Base-by-base conservation (phyloP, 2,113 vertebrate genomes). In the Amblyornis subalaris region DNA sequence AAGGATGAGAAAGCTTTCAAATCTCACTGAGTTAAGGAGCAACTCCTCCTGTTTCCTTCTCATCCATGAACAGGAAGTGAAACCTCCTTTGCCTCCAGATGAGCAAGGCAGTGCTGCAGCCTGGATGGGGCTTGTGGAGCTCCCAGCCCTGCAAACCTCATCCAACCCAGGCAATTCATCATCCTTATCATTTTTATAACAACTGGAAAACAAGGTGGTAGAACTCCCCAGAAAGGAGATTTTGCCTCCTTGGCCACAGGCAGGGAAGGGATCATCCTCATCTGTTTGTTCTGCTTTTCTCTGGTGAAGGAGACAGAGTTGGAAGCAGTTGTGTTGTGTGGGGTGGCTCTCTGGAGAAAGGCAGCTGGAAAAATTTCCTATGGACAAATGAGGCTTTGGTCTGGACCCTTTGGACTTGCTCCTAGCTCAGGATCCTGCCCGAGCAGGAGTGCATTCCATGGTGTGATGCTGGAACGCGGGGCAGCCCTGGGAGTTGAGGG, bases 381-480 rank as follows among this genome's bases (percentile, higher is more conserved):
- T 19, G 31, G 44, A 4, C 1, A 26, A 31, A 36, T 2, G 9
- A 14, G 16, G 7, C 7, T 8, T 35, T 80, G 42, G 10, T 36
- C 14, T n/a, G 65, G 33, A 11, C 33, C 10, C 17, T 47, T 35
- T 60, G 71, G 33, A 26, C 13, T 70, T 23, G 9, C 0, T 64
- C 21, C 71, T 28, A 18, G 40, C 7, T 85, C 29, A 23, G 73
- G 44, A 51, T 77, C 28, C 35, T 92, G 58, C 44, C 67, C 2
- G 22, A 47, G 45, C 44, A 67, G 48, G n/a, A 9, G 5, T 16
- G 22, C 29, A 51, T 51, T 50, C 60, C 3, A 1, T 3, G 11
- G 24, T 0, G 6, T 51, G 40, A 19, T 38, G 57, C 78, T 90
- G 83, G 57, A 26, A 44, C 10, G 4, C 0, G 0, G 47, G 16